Percentiles rank a stretch among this genome's conserved stretches.
These are phyloP conservation scores for Cataglyphis cursor DNA, from an alignment of 2,888 invertebrate species.

Conservation along the genomic window DNA sequence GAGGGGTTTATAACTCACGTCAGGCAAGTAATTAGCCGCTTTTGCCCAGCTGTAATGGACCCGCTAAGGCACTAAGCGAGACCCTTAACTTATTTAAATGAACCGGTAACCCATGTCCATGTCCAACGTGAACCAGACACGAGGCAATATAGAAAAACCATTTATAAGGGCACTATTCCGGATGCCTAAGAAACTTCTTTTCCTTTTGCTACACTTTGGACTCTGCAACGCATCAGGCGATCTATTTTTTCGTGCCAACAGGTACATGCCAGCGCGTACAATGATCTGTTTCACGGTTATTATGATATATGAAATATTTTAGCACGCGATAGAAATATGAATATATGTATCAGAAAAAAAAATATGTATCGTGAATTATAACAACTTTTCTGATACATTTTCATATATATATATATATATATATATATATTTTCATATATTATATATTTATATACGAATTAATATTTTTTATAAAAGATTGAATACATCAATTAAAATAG, in stretches of 20 bases:
- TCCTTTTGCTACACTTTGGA: conserved; percentile 78
- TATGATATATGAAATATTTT: conserved; percentile 53
- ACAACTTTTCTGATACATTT: not conserved
- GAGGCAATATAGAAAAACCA: conserved; percentile 87
- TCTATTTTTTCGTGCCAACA: conserved; percentile 74
- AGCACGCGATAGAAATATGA: conserved; percentile 25
- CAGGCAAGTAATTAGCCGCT: conserved; percentile 87
- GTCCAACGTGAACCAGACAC: conserved; percentile 83
- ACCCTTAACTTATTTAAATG: conserved; percentile 87
- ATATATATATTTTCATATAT: conserved; percentile 33
- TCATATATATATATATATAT: conserved; percentile 34
- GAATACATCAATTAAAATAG: conserved; percentile 1
- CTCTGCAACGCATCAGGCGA: conserved; percentile 70
- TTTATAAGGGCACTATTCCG: conserved; percentile 86
- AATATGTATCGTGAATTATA: conserved; percentile 6
- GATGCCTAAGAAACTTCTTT: conserved; percentile 77
- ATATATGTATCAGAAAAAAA: conserved; percentile 22
- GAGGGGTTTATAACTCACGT: conserved; percentile 86
- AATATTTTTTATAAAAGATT: conserved; percentile 4
- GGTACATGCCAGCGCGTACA: conserved; percentile 65
- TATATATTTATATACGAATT: conserved; percentile 28
- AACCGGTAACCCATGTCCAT: conserved; percentile 86
- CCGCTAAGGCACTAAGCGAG: conserved; percentile 85
- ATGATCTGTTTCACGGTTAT: conserved; percentile 37
- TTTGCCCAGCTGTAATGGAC: conserved; percentile 86